Conservation (phyloP, 2,113 vertebrate species). For the Sceloporus undulatus region DNA sequence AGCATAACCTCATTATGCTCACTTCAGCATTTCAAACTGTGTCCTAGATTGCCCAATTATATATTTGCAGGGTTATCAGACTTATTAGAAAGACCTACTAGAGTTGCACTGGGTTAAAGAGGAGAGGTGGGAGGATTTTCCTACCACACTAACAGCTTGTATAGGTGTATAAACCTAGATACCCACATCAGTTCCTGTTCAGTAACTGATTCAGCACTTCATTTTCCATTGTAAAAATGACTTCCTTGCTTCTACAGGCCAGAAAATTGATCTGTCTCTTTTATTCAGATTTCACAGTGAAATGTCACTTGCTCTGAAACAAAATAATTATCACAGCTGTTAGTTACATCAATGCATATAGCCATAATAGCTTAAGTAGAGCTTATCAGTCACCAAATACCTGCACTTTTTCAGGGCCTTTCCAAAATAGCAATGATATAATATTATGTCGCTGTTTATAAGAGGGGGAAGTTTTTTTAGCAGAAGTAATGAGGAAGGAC, state of each 20-base stretch:
- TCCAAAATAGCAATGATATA: background rate
- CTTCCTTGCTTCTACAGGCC: background rate
- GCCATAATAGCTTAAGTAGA: background rate
- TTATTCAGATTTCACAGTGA: background rate
- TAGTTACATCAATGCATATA: background rate
- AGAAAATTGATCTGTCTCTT: background rate
- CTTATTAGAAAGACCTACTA: background rate
- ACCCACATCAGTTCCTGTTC: background rate
- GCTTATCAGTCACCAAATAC: background rate
- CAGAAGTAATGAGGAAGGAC: background rate
- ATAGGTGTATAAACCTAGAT: background rate
- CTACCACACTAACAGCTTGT: background rate
- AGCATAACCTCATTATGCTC: background rate
- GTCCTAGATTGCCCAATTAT: background rate
- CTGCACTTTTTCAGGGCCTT: background rate
- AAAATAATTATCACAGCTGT: slow-evolving; percentile 3
- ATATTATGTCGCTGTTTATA: background rate
- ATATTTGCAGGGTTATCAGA: background rate
- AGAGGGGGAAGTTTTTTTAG: background rate
- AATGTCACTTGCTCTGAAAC: background rate
- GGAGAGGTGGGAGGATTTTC: background rate
- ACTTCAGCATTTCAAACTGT: background rate
- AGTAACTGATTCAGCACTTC: background rate
- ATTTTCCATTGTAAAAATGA: background rate
- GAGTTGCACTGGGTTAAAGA: background rate